A percentile compares a stretch with the other conserved stretches of the same genome.
phyloP scores from a whole-genome alignment of 2,888 invertebrate genomes.

The Actias luna region DNA sequence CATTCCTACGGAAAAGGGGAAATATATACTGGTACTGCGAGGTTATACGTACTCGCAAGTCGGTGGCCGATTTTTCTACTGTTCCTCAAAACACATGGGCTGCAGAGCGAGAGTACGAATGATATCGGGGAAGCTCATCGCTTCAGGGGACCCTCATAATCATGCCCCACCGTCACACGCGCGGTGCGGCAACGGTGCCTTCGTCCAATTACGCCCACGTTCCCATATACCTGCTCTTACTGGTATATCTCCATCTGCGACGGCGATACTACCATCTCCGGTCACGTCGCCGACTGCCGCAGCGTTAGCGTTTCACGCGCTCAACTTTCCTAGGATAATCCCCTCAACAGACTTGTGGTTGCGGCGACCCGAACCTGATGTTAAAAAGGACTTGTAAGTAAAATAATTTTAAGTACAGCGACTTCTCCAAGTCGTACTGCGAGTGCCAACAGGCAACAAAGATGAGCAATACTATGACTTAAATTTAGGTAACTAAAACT shows the following conservation, averaged over 20 bases:
- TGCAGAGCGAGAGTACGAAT: constrained; percentile 70
- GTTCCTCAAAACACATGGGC: constrained; percentile 76
- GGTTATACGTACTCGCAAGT: constrained; percentile 77
- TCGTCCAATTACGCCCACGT: constrained; percentile 70
- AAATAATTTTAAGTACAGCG: constrained; percentile 2
- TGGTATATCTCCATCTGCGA: constrained; percentile 32
- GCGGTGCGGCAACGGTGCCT: constrained; percentile 74
- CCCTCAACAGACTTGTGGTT: constrained; percentile 74
- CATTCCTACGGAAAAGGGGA: constrained; percentile 77
- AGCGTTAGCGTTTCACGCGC: constrained; percentile 61
- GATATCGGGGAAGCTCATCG: constrained; percentile 62
- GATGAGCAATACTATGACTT: constrained; percentile 28
- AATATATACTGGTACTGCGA: constrained; percentile 71
- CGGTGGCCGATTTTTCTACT: constrained; percentile 76
- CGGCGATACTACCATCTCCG: constrained; percentile 52
- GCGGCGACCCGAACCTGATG: constrained; percentile 53
- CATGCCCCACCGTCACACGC: constrained; percentile 75
- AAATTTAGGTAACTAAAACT: constrained; percentile 24
- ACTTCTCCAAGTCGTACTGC: constrained; percentile 3
- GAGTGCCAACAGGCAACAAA: constrained; percentile 4
- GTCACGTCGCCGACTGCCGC: constrained; percentile 56
- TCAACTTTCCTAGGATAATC: constrained; percentile 66
- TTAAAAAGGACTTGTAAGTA: constrained; percentile 55
- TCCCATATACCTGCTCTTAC: constrained; percentile 31
- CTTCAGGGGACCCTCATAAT: constrained; percentile 69